phyloP scores from a whole-genome alignment of 2,113 vertebrate genomes.

The Pagrus major region DNA sequence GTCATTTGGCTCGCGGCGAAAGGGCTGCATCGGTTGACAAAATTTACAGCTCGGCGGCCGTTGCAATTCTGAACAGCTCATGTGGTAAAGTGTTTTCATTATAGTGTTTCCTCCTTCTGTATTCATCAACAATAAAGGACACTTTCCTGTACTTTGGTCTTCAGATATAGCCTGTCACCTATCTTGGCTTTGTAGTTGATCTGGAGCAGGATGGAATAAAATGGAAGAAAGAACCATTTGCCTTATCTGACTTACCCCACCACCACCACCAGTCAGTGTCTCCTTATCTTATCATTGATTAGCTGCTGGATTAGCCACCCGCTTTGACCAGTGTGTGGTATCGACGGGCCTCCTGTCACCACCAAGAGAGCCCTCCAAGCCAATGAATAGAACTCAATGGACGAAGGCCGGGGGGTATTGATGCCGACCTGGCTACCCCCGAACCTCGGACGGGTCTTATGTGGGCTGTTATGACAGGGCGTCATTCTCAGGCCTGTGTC shows the following conservation, averaged over 20 bases:
- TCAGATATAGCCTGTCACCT: constrained; percentile 2
- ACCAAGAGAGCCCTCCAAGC: constrained; percentile 47
- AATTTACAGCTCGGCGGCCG: constrained; percentile 1
- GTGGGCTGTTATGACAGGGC: constrained; percentile 24
- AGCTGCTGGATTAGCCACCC: constrained; percentile 68
- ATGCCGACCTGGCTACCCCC: constrained; percentile 54
- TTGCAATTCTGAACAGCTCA: constrained; percentile 11
- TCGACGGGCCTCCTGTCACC: constrained; percentile 67
- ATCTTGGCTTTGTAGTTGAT: neutral
- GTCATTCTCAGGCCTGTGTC: constrained; percentile 6
- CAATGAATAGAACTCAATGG: constrained; percentile 50
- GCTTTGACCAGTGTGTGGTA: constrained; percentile 64
- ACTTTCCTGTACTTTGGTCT: neutral
- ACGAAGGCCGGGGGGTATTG: constrained; percentile 34
- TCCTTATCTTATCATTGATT: constrained; percentile 77
- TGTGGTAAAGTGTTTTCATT: constrained; percentile 6
- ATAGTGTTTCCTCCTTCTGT: neutral
- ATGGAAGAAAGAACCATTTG: constrained; percentile 29
- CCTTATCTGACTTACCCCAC: constrained; percentile 12
- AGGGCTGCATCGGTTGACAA: constrained; percentile 52
- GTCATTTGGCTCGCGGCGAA: constrained; percentile 51
- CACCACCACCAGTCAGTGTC: constrained; percentile 3
- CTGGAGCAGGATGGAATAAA: neutral
- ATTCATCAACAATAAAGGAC: constrained; percentile 9
- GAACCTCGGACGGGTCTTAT: constrained; percentile 28